phyloP scores from a whole-genome alignment of 2,797 vertebrate species.

The Eulemur mongoz region DNA sequence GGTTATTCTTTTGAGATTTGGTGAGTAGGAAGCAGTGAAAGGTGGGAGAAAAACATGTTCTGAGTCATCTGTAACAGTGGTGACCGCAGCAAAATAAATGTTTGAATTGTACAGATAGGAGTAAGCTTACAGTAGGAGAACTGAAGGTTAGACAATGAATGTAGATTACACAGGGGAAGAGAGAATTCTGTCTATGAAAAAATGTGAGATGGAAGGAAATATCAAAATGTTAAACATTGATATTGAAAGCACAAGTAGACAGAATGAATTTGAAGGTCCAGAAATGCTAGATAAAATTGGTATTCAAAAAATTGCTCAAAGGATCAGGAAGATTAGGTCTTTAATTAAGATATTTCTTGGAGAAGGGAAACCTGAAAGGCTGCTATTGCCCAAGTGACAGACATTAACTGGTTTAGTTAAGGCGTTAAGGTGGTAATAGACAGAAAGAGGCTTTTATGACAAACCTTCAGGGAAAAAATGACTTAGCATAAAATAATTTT shows the following conservation, averaged over 20 bases:
- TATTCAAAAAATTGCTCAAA: not conserved
- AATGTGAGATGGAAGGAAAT: not conserved
- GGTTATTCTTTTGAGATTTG: not conserved
- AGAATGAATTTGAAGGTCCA: not conserved
- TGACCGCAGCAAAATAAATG: not conserved
- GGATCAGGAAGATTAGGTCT: not conserved
- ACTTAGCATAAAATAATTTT: not conserved
- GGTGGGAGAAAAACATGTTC: not conserved
- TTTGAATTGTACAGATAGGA: not conserved
- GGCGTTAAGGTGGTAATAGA: not conserved
- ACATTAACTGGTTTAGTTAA: not conserved
- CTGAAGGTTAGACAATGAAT: not conserved
- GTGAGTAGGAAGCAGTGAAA: not conserved
- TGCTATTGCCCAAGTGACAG: not conserved
- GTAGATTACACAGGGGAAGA: not conserved
- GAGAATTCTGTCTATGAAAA: not conserved
- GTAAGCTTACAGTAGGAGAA: not conserved
- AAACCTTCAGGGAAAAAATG: not conserved
- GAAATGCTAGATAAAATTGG: not conserved
- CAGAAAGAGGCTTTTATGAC: not conserved
- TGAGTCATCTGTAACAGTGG: no score
- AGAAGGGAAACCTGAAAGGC: not conserved
- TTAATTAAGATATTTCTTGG: not conserved
- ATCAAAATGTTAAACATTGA: not conserved
- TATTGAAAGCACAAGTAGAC: not conserved